Conservation (phyloP, 2,113 vertebrate genomes). For the Nettapus auritus region DNA sequence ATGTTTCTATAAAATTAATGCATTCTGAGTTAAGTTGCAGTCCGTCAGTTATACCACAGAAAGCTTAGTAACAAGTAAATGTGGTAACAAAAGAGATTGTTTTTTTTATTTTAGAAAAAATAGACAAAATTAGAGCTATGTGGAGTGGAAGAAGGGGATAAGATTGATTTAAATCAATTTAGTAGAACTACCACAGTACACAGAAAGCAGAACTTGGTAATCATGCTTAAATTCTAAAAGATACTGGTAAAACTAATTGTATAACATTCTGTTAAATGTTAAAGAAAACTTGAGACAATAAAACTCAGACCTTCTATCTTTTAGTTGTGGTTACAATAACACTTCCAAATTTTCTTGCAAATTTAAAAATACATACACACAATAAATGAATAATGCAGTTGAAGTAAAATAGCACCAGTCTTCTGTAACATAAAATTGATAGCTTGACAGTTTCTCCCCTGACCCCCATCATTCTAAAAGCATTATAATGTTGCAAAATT, state of each 20-base stretch:
- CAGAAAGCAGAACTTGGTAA: background rate
- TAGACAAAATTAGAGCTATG: background rate
- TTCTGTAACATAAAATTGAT: background rate
- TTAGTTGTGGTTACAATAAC: background rate
- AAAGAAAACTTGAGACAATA: background rate
- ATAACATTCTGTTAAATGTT: no score
- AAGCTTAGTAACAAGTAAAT: background rate
- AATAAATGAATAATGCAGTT: background rate
- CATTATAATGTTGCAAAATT: background rate
- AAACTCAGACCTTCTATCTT: background rate
- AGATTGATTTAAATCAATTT: background rate
- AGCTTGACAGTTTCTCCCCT: background rate
- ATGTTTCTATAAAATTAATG: background rate
- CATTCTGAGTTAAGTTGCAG: background rate
- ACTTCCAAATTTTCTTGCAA: background rate
- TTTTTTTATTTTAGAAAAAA: constrained; percentile 3
- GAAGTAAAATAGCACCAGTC: constrained; percentile 31
- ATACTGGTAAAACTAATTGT: background rate
- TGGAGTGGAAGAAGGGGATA: background rate
- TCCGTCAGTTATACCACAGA: background rate
- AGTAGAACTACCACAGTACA: background rate
- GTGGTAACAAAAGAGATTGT: rapidly evolving
- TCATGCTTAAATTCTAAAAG: background rate
- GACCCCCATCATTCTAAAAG: background rate
- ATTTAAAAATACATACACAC: background rate